Evolutionary conservation across 2,888 invertebrate genomes (phyloP).

Genomic region (Drosophila anomalata): DNA sequence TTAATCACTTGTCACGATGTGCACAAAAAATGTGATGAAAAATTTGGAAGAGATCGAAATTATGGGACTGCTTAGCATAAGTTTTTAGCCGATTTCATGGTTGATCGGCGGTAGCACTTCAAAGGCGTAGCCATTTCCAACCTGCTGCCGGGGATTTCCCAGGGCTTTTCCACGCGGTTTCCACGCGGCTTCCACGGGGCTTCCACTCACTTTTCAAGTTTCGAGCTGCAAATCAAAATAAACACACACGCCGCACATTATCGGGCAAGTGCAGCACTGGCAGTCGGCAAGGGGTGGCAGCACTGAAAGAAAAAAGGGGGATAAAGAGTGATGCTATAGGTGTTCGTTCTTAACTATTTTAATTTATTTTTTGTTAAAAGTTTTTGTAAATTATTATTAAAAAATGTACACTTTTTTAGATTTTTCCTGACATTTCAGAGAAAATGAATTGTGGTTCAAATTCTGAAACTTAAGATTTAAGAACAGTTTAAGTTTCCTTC

Average conservation of each 20-base stretch:
- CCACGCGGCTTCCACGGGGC: not conserved
- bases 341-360: too few species aligned
- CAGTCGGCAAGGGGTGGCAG: slow-evolving; percentile 12
- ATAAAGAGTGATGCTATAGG: not conserved
- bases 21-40: not conserved
- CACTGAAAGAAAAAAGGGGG: slow-evolving; percentile 12
- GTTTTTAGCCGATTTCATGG: slow-evolving; percentile 18
- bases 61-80: slow-evolving; percentile 30
- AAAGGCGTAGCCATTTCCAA: slow-evolving; percentile 31
- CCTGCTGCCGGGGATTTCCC: slow-evolving; percentile 14
- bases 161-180: not conserved
- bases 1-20: slow-evolving; percentile 17
- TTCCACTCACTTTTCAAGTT: slow-evolving; percentile 1
- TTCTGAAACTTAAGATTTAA: too few species aligned
- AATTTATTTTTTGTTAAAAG: too few species aligned
- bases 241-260: slow-evolving; percentile 78
- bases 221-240: slow-evolving; percentile 69
- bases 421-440: too few species aligned
- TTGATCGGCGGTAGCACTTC: slow-evolving; percentile 31
- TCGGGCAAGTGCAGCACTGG: slow-evolving; percentile 68
- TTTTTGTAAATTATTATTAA: too few species aligned
- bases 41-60: not conserved
- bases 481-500: too few species aligned
- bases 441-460: too few species aligned
- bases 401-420: too few species aligned